Conservation (phyloP, 2,888 invertebrate species). For the Meliscaeva auricollis region DNA sequence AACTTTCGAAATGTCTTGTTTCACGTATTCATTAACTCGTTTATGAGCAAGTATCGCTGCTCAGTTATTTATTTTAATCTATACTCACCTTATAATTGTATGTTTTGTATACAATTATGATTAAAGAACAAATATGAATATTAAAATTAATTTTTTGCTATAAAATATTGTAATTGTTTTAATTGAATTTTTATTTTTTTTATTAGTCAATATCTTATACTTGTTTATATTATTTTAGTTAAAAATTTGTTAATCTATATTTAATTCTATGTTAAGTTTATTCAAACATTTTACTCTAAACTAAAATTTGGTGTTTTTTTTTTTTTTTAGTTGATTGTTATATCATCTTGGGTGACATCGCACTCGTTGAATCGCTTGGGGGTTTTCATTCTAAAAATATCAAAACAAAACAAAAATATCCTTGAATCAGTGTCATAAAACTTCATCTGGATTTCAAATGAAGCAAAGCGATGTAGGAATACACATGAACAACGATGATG, state of each 20-base stretch:
- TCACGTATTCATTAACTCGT: no score
- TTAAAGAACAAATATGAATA: no score
- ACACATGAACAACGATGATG: slow-evolving; percentile 57
- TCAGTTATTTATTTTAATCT: no score
- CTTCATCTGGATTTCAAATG: slow-evolving; percentile 44
- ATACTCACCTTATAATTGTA: no score
- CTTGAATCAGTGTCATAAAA: no score
- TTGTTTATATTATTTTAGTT: slow-evolving; percentile 11
- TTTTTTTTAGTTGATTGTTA: slow-evolving; percentile 26
- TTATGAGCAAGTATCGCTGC: no score
- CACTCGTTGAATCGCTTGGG: slow-evolving; percentile 58
- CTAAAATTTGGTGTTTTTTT: slow-evolving; percentile 56
- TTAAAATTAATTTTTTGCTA: no score
- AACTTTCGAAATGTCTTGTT: no score
- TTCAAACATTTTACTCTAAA: slow-evolving; percentile 17
- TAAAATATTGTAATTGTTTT: no score
- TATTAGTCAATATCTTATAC: slow-evolving; percentile 14
- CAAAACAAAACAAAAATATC: slow-evolving; percentile 36
- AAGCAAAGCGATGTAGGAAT: slow-evolving; percentile 51
- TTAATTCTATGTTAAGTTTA: background rate
- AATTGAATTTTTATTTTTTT: background rate
- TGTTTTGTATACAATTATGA: no score
- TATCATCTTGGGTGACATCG: slow-evolving; percentile 62
- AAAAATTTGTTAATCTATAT: background rate
- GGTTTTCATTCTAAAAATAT: slow-evolving; percentile 68